Evolutionary conservation across 2,113 vertebrate species (phyloP).

Genomic region (Hoplias malabaricus): DNA sequence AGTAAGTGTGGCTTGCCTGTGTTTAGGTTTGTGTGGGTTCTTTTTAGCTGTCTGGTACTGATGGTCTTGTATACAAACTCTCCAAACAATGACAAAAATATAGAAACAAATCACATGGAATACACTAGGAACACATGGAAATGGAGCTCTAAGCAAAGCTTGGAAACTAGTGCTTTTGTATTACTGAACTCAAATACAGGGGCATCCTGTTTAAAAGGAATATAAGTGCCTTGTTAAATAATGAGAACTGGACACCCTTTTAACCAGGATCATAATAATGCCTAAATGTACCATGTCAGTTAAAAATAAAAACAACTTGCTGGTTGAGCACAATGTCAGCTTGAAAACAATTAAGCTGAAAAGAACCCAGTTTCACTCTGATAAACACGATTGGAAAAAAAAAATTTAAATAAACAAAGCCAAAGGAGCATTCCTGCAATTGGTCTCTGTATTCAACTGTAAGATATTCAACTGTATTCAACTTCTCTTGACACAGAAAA

Average conservation of each 20-base stretch:
- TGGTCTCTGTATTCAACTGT: conserved; percentile 29
- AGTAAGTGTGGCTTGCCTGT: neutral
- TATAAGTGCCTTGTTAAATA: conserved; percentile 40
- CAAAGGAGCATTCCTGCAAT: conserved; percentile 26
- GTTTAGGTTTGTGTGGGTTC: neutral
- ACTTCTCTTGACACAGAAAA: conserved; percentile 36
- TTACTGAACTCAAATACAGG: neutral
- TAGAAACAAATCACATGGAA: conserved; percentile 27
- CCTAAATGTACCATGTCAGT: neutral
- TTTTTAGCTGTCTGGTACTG: neutral
- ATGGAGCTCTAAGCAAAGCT: conserved; percentile 75
- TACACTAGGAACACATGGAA: conserved; percentile 54
- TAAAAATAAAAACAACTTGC: conserved; percentile 79
- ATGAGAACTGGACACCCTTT: conserved; percentile 3
- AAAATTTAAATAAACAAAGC: conserved; percentile 7
- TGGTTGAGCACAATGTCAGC: conserved; percentile 85
- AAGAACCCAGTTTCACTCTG: conserved; percentile 62
- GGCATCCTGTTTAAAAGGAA: conserved; percentile 7
- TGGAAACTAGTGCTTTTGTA: conserved; percentile 68
- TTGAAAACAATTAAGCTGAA: conserved; percentile 53
- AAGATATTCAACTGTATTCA: neutral
- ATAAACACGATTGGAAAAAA: conserved; percentile 58
- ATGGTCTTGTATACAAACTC: neutral
- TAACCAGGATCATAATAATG: neutral
- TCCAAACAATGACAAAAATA: conserved; percentile 14